These are phyloP conservation scores for Lepidurus apus DNA, from an alignment of 1,140 invertebrate species.

Conservation along the genomic window DNA sequence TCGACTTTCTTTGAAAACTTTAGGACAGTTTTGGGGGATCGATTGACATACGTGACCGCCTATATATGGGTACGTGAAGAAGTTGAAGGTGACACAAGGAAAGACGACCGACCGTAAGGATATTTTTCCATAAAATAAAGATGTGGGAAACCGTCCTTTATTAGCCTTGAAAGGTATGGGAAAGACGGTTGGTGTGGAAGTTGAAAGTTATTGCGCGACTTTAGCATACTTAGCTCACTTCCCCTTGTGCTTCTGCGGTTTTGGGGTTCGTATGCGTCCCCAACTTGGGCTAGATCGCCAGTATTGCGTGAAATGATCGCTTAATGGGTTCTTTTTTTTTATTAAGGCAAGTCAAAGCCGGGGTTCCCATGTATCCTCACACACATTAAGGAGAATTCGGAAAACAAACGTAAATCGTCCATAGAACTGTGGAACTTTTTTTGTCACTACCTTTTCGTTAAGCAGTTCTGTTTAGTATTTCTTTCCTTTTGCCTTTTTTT, in stretches of 20 bases:
- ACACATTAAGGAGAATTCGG: too few relatives aligned
- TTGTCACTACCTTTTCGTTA: not conserved
- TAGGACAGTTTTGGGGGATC: not conserved
- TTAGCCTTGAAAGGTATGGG: not conserved
- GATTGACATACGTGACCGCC: not conserved
- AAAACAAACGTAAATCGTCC: not conserved
- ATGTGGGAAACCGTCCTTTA: not conserved
- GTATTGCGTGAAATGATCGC: conserved; percentile 1
- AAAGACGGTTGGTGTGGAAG: not conserved
- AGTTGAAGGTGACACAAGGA: not conserved
- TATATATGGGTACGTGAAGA: not conserved
- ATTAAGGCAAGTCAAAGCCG: too few relatives aligned
- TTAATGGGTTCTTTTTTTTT: not conserved
- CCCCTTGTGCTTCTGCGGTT: not conserved
- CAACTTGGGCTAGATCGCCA: not conserved
- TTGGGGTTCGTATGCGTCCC: not conserved
- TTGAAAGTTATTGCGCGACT: not conserved
- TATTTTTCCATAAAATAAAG: not conserved
- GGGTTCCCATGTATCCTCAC: too few relatives aligned
- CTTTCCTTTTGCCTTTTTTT: not conserved
- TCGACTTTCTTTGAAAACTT: too few relatives aligned
- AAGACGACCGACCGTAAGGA: not conserved
- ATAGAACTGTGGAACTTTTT: not conserved
- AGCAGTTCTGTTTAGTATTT: not conserved
- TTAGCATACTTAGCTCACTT: not conserved